Conservation (phyloP, 2,797 vertebrate species). For the Cyclopterus lumpus region DNA sequence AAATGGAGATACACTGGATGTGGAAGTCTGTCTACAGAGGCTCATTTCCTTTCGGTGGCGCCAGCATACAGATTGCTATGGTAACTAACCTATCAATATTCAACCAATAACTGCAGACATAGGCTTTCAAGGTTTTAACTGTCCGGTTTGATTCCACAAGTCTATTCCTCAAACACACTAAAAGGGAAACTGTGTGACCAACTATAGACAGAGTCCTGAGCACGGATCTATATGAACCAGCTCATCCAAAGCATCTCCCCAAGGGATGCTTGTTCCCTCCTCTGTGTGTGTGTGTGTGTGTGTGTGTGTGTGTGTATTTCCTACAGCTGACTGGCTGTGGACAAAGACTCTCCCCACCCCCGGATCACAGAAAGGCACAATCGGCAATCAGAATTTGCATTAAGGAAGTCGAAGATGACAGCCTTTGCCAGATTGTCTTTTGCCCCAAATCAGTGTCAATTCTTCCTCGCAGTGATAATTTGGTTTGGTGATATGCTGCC, state of each 20-base stretch:
- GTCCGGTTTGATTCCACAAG: constrained; percentile 17
- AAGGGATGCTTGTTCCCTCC: constrained; percentile 36
- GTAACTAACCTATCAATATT: constrained; percentile 64
- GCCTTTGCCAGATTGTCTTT: constrained; percentile 2
- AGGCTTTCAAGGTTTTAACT: constrained; percentile 25
- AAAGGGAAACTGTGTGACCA: constrained; percentile 50
- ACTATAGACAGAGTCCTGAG: constrained; percentile 14
- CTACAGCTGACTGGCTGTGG: constrained; percentile 63
- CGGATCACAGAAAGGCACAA: constrained; percentile 61
- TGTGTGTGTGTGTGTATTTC: constrained; percentile 51
- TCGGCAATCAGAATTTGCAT: constrained; percentile 49
- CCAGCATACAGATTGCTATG: constrained; percentile 57
- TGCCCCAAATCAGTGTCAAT: constrained; percentile 26
- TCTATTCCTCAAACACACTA: constrained; percentile 22
- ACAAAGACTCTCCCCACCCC: constrained; percentile 66
- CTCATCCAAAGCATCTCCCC: constrained; percentile 59
- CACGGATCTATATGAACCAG: constrained; percentile 3
- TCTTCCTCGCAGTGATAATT: constrained; percentile 19
- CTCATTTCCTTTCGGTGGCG: constrained; percentile 65
- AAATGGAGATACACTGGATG: constrained; percentile 65
- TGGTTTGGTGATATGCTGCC: constrained; percentile 42
- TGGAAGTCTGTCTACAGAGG: constrained; percentile 58
- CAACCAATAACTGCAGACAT: constrained; percentile 33
- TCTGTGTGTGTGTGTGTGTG: constrained; percentile 40
- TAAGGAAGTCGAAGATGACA: constrained; percentile 32